Percentiles rank a stretch among this genome's conserved stretches.
Conservation (phyloP, 2,113 vertebrate genomes). For the Bambusicola thoracicus region DNA sequence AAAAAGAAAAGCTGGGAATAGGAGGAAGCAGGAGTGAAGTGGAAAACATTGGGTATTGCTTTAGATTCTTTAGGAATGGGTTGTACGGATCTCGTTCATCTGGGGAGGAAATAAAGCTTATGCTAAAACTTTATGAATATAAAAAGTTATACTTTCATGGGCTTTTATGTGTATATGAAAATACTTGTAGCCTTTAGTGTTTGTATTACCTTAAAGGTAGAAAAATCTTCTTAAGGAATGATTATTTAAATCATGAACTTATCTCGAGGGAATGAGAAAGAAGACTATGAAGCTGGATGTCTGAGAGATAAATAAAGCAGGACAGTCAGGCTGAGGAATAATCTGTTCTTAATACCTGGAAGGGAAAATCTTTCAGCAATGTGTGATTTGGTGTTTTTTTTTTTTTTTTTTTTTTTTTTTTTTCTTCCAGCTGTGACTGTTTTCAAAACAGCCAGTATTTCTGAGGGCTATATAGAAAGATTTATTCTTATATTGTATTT, state of each 20-base stretch:
- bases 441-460: background rate
- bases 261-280: background rate
- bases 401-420: background rate
- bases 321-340: background rate
- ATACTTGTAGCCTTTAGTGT: background rate
- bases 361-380: background rate
- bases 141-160: background rate
- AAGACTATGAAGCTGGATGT: background rate
- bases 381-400: background rate
- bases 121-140: background rate
- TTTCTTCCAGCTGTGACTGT: background rate
- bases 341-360: background rate
- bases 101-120: background rate
- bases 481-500: background rate
- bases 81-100: background rate
- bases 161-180: background rate
- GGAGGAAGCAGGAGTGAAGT: background rate
- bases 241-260: background rate
- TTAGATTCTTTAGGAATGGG: background rate
- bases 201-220: background rate
- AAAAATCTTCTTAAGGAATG: background rate
- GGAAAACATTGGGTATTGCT: background rate
- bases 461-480: background rate
- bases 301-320: background rate
- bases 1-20: background rate